Base-by-base conservation (phyloP, 2,113 vertebrate species). In the Arvicanthis niloticus region DNA sequence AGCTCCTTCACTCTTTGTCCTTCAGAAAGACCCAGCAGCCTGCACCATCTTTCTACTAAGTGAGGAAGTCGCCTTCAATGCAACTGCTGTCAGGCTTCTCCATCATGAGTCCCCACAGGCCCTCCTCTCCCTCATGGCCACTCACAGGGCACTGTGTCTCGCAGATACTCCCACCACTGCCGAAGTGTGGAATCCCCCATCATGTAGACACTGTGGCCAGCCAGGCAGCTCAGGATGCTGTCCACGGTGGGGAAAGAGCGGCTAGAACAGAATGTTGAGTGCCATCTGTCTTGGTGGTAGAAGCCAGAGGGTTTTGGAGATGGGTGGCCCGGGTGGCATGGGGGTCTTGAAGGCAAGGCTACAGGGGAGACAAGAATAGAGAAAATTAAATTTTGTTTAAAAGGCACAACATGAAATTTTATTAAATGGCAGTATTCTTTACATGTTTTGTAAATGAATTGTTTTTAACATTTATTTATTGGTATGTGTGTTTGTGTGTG, bases 101-200 rank as follows among this genome's bases (percentile, higher is more conserved):
- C 75, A 56, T 26, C 29, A 10, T 2, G n/a, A 45, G 26, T 48
- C 45, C 40, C 9, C 76, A 24, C 19, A 9, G 19, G 11, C 51
- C 89, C 42, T 16, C 67, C 48, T 72, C 37, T 16, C 58, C 68
- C 9, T 7, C 29, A 21, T 0, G 15, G 77, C 7, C 75, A 94
- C 97, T 97, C 96, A 97, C 94, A 95, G 76, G 96, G 91, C 72
- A 97, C 67, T 0, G 88, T 89, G 77, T 94, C 82, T 45, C 16
- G 60, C 45, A 98, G 94, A 75, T 93, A 97, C 80, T 97, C 97
- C 73, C 95, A 97, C 97, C 96, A 98, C 89, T 98, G 98, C 24
- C 81, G 78, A 31, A 98, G 48, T 0, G 97, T 98, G 70, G 97
- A 98, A 88, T 97, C 98, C 42, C 98, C 98, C 91, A 98, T 97